Conservation (phyloP, 1,140 invertebrate species). For the Papilio dardanus region DNA sequence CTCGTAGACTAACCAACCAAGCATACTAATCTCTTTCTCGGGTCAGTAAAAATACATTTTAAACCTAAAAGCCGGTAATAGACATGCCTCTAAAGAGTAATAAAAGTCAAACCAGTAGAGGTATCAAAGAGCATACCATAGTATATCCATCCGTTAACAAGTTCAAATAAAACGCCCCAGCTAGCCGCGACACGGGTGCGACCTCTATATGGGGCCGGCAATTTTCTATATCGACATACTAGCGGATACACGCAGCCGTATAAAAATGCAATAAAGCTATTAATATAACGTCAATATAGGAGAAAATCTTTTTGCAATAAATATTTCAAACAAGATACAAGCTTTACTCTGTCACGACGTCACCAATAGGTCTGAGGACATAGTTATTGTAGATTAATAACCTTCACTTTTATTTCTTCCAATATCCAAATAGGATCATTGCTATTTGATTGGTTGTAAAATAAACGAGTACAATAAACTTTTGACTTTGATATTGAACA, state of each 20-base stretch:
- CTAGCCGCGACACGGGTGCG: neutral
- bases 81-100: neutral
- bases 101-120: neutral
- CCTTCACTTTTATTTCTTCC: too few relatives aligned
- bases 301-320: constrained; percentile 8
- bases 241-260: neutral
- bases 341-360: too few relatives aligned
- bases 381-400: too few relatives aligned
- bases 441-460: too few relatives aligned
- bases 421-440: too few relatives aligned
- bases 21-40: too few relatives aligned
- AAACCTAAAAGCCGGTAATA: too few relatives aligned
- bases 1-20: too few relatives aligned
- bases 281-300: neutral
- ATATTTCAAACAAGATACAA: neutral
- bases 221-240: constrained; percentile 21
- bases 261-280: constrained; percentile 24
- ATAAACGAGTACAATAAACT: too few relatives aligned
- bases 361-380: too few relatives aligned
- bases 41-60: too few relatives aligned
- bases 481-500: too few relatives aligned
- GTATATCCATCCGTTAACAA: constrained; percentile 2
- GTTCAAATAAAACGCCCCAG: neutral
- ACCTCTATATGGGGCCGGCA: neutral
- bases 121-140: neutral